phyloP scores from a whole-genome alignment of 2,888 invertebrate genomes.

The Eustalomyia histrio region DNA sequence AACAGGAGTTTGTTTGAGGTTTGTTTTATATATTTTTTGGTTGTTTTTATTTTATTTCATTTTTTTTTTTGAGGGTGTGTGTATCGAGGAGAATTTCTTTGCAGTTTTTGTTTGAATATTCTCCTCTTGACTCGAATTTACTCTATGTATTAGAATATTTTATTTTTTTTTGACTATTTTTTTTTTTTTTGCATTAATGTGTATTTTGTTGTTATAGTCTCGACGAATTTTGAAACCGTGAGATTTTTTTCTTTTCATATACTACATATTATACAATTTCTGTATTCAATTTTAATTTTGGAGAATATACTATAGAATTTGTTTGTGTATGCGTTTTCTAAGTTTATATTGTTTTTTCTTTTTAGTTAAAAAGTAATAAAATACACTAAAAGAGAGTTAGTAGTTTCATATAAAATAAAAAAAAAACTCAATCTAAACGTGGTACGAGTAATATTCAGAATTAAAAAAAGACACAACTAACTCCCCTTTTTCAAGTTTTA shows the following conservation, averaged over 20 bases:
- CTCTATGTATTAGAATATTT: constrained; percentile 58
- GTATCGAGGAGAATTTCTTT: constrained; percentile 57
- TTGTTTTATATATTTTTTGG: constrained; percentile 46
- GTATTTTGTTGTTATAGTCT: constrained; percentile 43
- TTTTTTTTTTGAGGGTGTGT: constrained; percentile 62
- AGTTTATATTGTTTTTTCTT: background rate
- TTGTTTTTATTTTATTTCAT: constrained; percentile 50
- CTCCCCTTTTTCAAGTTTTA: background rate
- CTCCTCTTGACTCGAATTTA: constrained; percentile 47
- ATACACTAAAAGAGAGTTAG: constrained; percentile 10
- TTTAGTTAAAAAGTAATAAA: background rate
- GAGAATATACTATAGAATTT: constrained; percentile 6
- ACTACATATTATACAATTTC: background rate
- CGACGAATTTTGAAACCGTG: constrained; percentile 59
- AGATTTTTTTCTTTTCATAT: constrained; percentile 48
- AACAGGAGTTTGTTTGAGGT: constrained; percentile 62
- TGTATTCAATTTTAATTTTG: background rate
- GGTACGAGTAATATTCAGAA: no score
- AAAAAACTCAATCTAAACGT: background rate
- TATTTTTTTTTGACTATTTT: constrained; percentile 16
- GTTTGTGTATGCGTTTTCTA: background rate
- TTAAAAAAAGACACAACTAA: background rate
- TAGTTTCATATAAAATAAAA: background rate
- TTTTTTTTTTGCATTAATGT: constrained; percentile 50
- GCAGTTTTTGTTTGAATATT: constrained; percentile 37